Base-by-base conservation (phyloP, 2,113 vertebrate genomes). In the Nothoprocta pentlandii region DNA sequence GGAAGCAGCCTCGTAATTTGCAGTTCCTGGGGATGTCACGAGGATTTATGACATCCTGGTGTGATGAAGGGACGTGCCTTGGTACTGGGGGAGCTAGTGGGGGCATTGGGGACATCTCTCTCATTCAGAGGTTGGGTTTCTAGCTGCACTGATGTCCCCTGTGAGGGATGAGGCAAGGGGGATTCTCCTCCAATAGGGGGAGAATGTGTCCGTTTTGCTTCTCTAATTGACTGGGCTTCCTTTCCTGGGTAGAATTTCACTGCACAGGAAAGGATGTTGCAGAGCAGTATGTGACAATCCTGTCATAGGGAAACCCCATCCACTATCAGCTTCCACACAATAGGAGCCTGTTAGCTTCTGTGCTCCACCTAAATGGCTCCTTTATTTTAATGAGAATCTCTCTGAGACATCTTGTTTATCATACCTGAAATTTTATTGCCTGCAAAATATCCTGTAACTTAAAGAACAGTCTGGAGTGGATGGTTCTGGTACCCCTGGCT, bases 291-390 rank as follows among this genome's bases (percentile, higher is more conserved):
- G 8, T 0, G 0, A 10, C 70, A 49, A 12, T n/a, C 7, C 11
- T 32, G 12, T 78, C 4, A 2, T 10, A 73, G 46, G 42, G 21
- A 51, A 80, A 21, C 3, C 2, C 56, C 4, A 1, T 68, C 34
- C 39, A 30, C 0, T 39, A 16, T 34, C 0, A 1, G 4, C 87
- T 80, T 67, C 42, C 15, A 19, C 16, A 64, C 39, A 1, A 0
- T 79, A 47, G 30, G 56, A 41, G 74, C 39, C 47, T 53, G 1
- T 25, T 89, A 53, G 22, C 32, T 75, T 32, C 32, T 44, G 19
- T 25, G 22, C 20, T 0, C 0, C 12, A n/a, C 28, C 26, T 20
- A 13, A 87, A 66, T 36, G 5, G 19, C 63, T 76, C 34, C 26
- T 78, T 15, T 51, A 12, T 80, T 77, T 96, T 47, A 71, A 0